A percentile compares a stretch with the other conserved stretches of the same genome.
phyloP scores from a whole-genome alignment of 2,797 vertebrate genomes.

The Selene dorsalis region DNA sequence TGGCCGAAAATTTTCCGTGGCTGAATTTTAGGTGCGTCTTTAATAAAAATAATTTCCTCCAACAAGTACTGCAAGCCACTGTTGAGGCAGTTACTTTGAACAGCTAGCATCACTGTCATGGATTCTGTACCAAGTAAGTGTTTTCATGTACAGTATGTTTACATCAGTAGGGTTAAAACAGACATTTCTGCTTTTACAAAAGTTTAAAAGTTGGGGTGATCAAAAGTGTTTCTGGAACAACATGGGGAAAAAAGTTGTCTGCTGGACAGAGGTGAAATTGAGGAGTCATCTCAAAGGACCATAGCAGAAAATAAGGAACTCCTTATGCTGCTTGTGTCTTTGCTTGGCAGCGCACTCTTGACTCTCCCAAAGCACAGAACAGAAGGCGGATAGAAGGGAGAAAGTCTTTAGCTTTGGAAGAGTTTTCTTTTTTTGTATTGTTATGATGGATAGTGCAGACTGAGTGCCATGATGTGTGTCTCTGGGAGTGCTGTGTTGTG shows the following conservation, averaged over 20 bases:
- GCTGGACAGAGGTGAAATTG: conserved; percentile 38
- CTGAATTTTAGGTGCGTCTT: too few species aligned
- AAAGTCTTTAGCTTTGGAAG: conserved; percentile 61
- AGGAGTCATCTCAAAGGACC: conserved; percentile 56
- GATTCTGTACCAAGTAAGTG: neutral
- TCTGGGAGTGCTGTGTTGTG: conserved; percentile 73
- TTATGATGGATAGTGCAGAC: conserved; percentile 77
- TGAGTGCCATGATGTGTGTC: conserved; percentile 73
- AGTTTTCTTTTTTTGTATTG: conserved; percentile 54
- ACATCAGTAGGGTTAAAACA: conserved; percentile 4
- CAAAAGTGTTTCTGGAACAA: conserved; percentile 38
- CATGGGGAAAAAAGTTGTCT: conserved; percentile 24
- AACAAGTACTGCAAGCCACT: neutral
- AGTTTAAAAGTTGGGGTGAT: conserved; percentile 18
- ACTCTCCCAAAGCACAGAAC: conserved; percentile 73
- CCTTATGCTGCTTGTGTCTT: conserved; percentile 63
- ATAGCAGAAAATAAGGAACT: conserved; percentile 60
- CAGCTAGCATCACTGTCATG: neutral
- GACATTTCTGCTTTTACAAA: conserved; percentile 18
- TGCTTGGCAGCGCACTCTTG: conserved; percentile 68
- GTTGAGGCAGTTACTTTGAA: neutral
- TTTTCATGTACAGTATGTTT: conserved; percentile 3
- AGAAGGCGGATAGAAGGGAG: conserved; percentile 68
- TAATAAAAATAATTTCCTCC: too few species aligned
- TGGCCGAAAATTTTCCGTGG: too few species aligned